A percentile compares a stretch with the other conserved stretches of the same genome.
Conservation (phyloP, 2,888 invertebrate genomes). For the Heliconius ismenius region DNA sequence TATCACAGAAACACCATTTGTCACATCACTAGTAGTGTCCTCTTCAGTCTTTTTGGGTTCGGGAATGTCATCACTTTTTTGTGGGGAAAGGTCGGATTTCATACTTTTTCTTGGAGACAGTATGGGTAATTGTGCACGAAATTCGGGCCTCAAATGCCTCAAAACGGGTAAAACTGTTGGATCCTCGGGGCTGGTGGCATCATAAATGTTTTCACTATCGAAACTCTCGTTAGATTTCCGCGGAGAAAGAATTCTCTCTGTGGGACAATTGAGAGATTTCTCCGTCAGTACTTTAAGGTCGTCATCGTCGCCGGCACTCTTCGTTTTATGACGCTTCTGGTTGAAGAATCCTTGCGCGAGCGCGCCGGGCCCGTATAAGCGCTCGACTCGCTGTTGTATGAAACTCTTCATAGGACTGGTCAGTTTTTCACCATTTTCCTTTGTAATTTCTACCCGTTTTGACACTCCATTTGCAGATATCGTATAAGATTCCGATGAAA, state of each 20-base stretch:
- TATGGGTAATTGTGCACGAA: slow-evolving; percentile 90
- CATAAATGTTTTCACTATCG: slow-evolving; percentile 54
- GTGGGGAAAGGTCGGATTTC: slow-evolving; percentile 65
- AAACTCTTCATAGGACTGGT: slow-evolving; percentile 86
- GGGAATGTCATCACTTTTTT: slow-evolving; percentile 68
- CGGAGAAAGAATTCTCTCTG: slow-evolving; percentile 60
- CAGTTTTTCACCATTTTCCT: slow-evolving; percentile 74
- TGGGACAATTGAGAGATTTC: slow-evolving; percentile 68
- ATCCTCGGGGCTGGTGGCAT: slow-evolving; percentile 59
- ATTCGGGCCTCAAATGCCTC: slow-evolving; percentile 91
- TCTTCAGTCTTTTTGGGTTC: slow-evolving; percentile 59
- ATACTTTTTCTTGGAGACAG: slow-evolving; percentile 82
- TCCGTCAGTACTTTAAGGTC: slow-evolving; percentile 69
- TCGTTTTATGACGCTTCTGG: slow-evolving; percentile 80
- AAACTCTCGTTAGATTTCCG: slow-evolving; percentile 57
- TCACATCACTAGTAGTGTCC: slow-evolving; percentile 50
- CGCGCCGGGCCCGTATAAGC: slow-evolving; percentile 93
- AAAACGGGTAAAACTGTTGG: slow-evolving; percentile 86
- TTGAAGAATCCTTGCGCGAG: slow-evolving; percentile 92
- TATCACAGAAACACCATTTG: slow-evolving; percentile 73
- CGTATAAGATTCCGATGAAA: slow-evolving; percentile 72
- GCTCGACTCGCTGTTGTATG: slow-evolving; percentile 93
- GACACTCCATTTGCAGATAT: slow-evolving; percentile 76
- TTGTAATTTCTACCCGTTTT: slow-evolving; percentile 74
- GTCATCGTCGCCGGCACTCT: slow-evolving; percentile 69